These are phyloP conservation scores for Caloenas nicobarica DNA, from an alignment of 2,113 vertebrate genomes.

Conservation along the genomic window DNA sequence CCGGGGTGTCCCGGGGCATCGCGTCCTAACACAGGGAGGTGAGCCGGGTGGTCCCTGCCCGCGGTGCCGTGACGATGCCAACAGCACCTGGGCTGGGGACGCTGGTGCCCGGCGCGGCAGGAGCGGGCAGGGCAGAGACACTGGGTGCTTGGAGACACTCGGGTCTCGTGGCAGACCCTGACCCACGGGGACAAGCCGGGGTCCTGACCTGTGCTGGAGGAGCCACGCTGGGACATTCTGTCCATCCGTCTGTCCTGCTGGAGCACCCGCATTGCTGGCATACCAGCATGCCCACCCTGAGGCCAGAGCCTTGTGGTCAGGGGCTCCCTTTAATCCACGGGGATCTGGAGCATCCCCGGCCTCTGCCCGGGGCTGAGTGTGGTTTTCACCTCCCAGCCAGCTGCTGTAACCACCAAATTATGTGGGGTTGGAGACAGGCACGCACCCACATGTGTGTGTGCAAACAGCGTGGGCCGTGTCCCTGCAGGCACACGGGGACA, in stretches of 20 bases:
- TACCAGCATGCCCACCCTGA: neutral
- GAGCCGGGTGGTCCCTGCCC: accelerated
- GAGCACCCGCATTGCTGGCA: neutral
- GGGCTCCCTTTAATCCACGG: conserved; percentile 27
- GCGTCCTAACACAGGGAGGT: accelerated
- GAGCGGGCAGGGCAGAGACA: neutral
- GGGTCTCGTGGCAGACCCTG: neutral
- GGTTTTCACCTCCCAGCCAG: neutral
- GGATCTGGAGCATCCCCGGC: neutral
- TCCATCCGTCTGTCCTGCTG: neutral
- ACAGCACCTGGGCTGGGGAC: accelerated
- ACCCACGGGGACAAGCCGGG: accelerated
- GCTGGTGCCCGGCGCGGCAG: accelerated
- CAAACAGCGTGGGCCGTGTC: accelerated
- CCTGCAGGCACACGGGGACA: neutral
- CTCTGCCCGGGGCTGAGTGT: neutral
- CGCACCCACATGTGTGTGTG: accelerated
- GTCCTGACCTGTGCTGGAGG: neutral
- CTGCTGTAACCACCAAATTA: neutral
- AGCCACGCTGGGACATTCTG: neutral
- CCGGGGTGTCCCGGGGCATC: neutral
- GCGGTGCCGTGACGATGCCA: neutral
- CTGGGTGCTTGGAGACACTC: accelerated
- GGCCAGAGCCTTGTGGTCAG: neutral
- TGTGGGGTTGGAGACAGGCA: neutral